phyloP scores from a whole-genome alignment of 2,888 invertebrate species.

The Neuroscelio doddi region DNA sequence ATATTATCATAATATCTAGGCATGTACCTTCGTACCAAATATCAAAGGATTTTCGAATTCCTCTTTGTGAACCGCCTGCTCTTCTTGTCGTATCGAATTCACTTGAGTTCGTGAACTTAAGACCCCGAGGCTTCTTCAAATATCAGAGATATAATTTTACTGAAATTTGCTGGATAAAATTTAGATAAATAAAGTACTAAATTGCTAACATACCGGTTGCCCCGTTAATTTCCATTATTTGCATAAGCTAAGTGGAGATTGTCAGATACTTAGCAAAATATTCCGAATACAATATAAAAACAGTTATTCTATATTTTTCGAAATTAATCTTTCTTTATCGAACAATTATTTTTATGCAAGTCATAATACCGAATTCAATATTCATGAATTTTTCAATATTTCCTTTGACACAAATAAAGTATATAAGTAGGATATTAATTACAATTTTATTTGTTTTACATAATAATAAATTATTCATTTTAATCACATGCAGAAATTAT shows the following conservation, averaged over 20 bases:
- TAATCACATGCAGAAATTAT: too few relatives aligned
- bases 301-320: too few relatives aligned
- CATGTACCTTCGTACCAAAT: constrained; percentile 51
- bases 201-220: background rate
- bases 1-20: constrained; percentile 60
- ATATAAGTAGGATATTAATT: too few relatives aligned
- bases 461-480: too few relatives aligned
- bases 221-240: too few relatives aligned
- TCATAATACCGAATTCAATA: too few relatives aligned
- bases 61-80: constrained; percentile 12
- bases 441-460: too few relatives aligned
- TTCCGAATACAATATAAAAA: background rate
- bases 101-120: constrained; percentile 13
- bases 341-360: too few relatives aligned
- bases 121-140: constrained; percentile 18
- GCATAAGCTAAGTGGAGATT: background rate
- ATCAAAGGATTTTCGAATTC: constrained; percentile 53
- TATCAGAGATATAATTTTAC: constrained; percentile 17
- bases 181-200: constrained; percentile 12
- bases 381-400: too few relatives aligned
- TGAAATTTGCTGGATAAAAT: constrained; percentile 12
- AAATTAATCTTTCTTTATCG: too few relatives aligned
- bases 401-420: too few relatives aligned
- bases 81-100: constrained; percentile 13
- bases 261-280: background rate